Evolutionary conservation across 2,888 invertebrate genomes (phyloP), one percentile per base, ranked within the genome.

Genomic region (Gastrophysa polygoni): DNA sequence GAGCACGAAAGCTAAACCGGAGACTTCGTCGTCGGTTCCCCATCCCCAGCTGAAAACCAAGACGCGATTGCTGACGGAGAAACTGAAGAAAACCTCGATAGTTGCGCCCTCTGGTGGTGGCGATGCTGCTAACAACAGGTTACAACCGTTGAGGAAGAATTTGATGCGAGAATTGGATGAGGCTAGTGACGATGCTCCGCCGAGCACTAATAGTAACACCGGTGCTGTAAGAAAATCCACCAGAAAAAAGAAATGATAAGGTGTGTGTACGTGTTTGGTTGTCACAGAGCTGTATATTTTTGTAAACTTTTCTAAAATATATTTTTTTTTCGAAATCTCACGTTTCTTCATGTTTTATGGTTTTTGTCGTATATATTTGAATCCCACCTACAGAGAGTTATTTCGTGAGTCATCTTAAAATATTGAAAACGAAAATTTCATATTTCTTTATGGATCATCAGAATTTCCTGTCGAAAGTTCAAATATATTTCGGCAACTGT

Each of bases 141-240:
- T n/a, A n/a, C n/a, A n/a, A n/a, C 14, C 49, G 0, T 32, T 55
- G 4, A 55, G 49, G 32, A 66, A 69, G 28, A 69, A 68, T 49
- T 63, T 68, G 44, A 49, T 66, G 16, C 51, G 28, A 21, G 58
- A 64, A 38, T 49, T 55, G 43, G 38, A 20, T 7, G 43, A 44
- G 21, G 62, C 63, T 38, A 55, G 8, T n/a, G 57, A 60, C n/a
- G n/a, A n/a, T n/a, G n/a, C n/a, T n/a, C n/a, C n/a, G 17, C 52
- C 16, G 28, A 54, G 55, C n/a, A 47, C 28, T 8, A n/a, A n/a
- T n/a, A 32, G 51, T 8, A 44, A 34, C 14, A 59, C 49, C 3
- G 67, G 64, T 14, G 65, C 65, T 29, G 18, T 68, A 14, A 59
- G 66, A 55, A 69, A 59, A 52, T 61, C 63, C 17, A 21, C 61